These are phyloP conservation scores for Toxonevra muliebris DNA, from an alignment of 2,888 invertebrate genomes.

Conservation along the genomic window DNA sequence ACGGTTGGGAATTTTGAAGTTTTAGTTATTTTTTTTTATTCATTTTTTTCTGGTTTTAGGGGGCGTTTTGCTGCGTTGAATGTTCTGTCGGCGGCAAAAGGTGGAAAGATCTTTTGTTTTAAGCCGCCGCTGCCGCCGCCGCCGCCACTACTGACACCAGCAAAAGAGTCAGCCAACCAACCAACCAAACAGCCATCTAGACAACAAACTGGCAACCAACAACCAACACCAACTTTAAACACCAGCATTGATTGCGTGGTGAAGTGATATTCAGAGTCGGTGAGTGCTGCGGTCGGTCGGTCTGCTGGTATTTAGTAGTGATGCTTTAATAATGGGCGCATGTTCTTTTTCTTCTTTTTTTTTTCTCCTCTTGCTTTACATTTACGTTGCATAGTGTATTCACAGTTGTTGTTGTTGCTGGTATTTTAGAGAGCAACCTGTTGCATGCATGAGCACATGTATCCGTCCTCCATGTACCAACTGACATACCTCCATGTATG, in stretches of 20 bases:
- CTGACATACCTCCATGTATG: too few species aligned
- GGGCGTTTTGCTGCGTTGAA: constrained; percentile 60
- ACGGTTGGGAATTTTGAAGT: constrained; percentile 17
- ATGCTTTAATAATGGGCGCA: constrained; percentile 29
- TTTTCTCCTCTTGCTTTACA: background rate
- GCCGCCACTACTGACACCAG: background rate
- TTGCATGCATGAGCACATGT: constrained; percentile 10
- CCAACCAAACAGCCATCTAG: background rate
- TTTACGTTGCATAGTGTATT: background rate
- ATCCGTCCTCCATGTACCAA: background rate
- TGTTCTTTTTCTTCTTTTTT: constrained; percentile 8
- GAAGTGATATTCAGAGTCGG: too few species aligned
- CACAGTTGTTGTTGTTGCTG: background rate
- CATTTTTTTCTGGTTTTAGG: constrained; percentile 41
- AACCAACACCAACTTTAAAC: constrained; percentile 2
- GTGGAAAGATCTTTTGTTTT: constrained; percentile 55
- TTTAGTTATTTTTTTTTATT: constrained; percentile 25
- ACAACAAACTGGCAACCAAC: background rate
- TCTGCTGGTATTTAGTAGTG: constrained; percentile 27
- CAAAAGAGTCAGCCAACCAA: background rate
- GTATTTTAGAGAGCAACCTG: background rate
- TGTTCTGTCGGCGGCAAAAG: constrained; percentile 59
- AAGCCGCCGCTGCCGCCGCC: constrained; percentile 42
- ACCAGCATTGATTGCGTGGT: constrained; percentile 38
- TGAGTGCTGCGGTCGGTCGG: constrained; percentile 25